Evolutionary conservation across 2,797 vertebrate species (phyloP), one percentile per base, ranked within the genome.

Genomic region (Syngnathus rostellatus): DNA sequence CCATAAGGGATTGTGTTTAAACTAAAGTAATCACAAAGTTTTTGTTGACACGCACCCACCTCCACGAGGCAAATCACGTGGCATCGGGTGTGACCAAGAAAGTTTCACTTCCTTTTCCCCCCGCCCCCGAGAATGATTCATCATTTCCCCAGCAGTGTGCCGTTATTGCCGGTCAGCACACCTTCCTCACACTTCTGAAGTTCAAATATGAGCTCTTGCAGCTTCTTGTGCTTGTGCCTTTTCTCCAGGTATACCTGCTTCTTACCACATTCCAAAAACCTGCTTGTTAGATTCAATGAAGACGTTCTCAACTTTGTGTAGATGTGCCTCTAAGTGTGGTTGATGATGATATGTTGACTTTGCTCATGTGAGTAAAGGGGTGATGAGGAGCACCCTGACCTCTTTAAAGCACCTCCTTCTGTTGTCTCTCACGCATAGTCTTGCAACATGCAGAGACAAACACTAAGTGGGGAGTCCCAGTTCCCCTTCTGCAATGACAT

Each of bases 321-420:
- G 31, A 31, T 31, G 31, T 31, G 31, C 31, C 31, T 31, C 31
- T 31, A 31, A 31, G 31, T 31, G 31, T 31, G 31, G 31, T 31
- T 31, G 31, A 31, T 31, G 31, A 31, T 31, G 31, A 19, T 9
- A 57, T 57, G 55, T 16, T 57, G 55, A 57, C 53, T 77, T 62
- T 64, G 68, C 76, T 87, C 91, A 89, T 90, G 83, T 90, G 89
- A 87, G 77, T 37, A 69, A 66, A 70, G 74, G 65, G 61, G 77
- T 21, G 57, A 74, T 64, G 80, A 83, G 83, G 78, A 89, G 88
- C 79, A 83, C 85, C 86, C 80, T 68, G 57, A 79, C 77, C 73
- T 65, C 73, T 63, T 71, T 58, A 39, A 43, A 68, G 37, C 70
- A 72, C 60, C 53, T 71, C 51, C 64, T 70, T 62, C 62, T 58